phyloP scores from a whole-genome alignment of 2,113 vertebrate genomes.

The Alces alces region DNA sequence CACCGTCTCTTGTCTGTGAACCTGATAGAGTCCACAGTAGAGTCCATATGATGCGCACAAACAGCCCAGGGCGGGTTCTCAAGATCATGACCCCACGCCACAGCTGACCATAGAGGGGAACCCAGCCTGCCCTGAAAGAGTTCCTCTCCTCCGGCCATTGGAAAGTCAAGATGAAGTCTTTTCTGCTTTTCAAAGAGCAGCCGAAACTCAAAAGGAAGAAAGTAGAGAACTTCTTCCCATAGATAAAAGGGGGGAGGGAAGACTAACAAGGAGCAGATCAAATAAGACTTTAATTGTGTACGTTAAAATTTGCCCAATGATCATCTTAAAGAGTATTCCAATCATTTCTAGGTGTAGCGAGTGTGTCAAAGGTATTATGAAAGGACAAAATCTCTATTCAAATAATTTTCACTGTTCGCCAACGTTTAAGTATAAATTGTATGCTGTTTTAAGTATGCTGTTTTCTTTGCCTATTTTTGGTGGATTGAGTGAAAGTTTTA shows the following conservation, averaged over 20 bases:
- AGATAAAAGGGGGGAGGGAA: background rate
- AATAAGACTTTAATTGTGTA: background rate
- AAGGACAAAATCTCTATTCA: background rate
- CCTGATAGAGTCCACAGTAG: background rate
- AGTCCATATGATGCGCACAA: background rate
- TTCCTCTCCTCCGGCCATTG: background rate
- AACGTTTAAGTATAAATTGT: constrained; percentile 38
- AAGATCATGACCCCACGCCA: no score
- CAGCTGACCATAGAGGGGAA: background rate
- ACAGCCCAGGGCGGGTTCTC: background rate
- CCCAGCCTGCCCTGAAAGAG: background rate
- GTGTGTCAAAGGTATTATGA: background rate
- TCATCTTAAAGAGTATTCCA: background rate
- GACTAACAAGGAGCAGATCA: background rate
- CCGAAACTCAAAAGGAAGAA: background rate
- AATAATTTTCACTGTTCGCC: constrained; percentile 4
- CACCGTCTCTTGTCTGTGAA: background rate
- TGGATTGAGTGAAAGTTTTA: constrained; percentile 30
- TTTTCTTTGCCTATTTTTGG: constrained; percentile 72
- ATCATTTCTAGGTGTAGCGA: background rate
- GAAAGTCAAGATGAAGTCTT: background rate
- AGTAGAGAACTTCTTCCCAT: background rate
- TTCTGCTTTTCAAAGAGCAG: background rate
- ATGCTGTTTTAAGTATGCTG: constrained; percentile 63
- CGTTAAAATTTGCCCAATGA: background rate